Base-by-base conservation (phyloP, 2,888 invertebrate species). In the Phortica magna region DNA sequence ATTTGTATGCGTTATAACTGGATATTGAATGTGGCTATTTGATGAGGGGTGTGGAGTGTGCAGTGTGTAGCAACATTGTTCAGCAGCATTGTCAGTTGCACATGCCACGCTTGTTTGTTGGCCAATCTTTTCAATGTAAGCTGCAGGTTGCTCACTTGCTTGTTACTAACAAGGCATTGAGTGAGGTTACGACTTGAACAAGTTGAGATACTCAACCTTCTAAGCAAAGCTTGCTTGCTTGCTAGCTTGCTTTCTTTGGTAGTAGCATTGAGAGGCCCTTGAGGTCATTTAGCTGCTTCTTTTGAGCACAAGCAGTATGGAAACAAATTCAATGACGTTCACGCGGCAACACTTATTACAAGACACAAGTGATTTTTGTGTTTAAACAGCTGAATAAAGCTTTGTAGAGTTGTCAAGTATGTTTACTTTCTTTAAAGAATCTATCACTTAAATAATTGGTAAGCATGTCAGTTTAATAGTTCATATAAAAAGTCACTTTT, bases 241-340 rank as follows among this genome's bases (percentile, higher is more conserved):
- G 39, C 42, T 43, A 17, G 68, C 17, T 17, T 64, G 22, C 31
- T 31, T 9, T 61, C 19, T 10, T 12, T 64, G 5, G 42, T 14
- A 65, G 42, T 59, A 48, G 65, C 53, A 59, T 31, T 12, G 64
- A 17, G n/a, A 77, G 75, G 79, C 74, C 83, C 90, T 86, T 75
- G 74, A 82, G 89, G 90, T 88, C 89, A 89, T 87, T 87, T 89
- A 81, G 89, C 89, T 89, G 87, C 89, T 90, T 88, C 42, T 19
- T 42, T 17, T 43, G n/a, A 6, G n/a, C 6, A 9, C 19, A 10
- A 19, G 61, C 22, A 17, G 61, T 22, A 61, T 61, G 7, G 19
- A 83, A 89, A 86, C 84, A 84, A 84, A 83, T 86, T 83, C 84
- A 80, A 81, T 87, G 80, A 85, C 84, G 86, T 84, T 87, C 81